phyloP scores from a whole-genome alignment of 2,113 vertebrate species.

The cattle (Bos taurus) region DNA sequence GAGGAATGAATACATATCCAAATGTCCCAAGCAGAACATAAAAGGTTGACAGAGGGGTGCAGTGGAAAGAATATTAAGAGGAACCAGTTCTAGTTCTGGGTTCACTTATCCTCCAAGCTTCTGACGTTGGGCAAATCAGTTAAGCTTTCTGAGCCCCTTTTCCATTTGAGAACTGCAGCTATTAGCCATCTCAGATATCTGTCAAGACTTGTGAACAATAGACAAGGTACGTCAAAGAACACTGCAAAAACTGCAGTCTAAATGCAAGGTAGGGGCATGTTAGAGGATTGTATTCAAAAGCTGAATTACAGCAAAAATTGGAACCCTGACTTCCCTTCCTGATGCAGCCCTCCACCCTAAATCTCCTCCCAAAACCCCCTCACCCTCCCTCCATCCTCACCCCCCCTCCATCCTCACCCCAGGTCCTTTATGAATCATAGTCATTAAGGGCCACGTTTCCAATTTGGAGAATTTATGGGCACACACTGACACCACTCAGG shows the following conservation, averaged over 20 bases:
- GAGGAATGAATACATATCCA: neutral
- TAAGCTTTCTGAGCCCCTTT: neutral
- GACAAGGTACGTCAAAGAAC: neutral
- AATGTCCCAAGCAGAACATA: neutral
- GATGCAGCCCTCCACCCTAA: no score
- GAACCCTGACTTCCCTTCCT: neutral
- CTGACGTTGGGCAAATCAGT: neutral
- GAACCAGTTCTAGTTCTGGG: neutral
- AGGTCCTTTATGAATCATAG: neutral
- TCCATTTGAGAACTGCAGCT: neutral
- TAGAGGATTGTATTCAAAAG: neutral
- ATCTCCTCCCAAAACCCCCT: neutral
- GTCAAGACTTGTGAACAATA: neutral
- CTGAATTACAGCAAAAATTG: neutral
- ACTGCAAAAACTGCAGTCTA: rapidly evolving
- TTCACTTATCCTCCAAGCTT: neutral
- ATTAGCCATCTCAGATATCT: neutral
- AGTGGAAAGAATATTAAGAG: neutral
- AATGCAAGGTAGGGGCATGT: neutral
- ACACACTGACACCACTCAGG: neutral
- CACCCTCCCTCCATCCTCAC: neutral
- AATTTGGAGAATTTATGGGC: neutral
- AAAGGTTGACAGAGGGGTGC: neutral
- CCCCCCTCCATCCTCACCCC: neutral
- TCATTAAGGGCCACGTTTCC: neutral